Conservation (phyloP, 2,797 vertebrate genomes). For the Oreochromis grahami region DNA sequence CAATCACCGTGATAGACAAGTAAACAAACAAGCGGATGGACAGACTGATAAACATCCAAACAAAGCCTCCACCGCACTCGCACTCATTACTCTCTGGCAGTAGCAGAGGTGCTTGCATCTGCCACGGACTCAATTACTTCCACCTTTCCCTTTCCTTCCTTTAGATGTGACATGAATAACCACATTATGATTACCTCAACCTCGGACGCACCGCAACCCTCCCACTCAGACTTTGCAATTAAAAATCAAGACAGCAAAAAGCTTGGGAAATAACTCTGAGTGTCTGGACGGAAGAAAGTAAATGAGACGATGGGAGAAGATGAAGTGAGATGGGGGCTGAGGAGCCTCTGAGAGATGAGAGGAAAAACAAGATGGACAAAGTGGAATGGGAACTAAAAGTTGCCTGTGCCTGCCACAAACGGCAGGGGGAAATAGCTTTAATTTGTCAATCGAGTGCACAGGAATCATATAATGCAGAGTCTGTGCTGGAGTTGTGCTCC, state of each 20-base stretch:
- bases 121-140: slow-evolving; percentile 79
- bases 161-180: slow-evolving; percentile 81
- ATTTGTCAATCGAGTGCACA: neutral
- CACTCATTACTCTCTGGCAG: slow-evolving; percentile 36
- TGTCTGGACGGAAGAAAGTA: slow-evolving; percentile 6
- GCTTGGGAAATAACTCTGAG: slow-evolving; percentile 37
- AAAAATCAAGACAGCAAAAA: slow-evolving; percentile 72
- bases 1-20: neutral
- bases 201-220: slow-evolving; percentile 59
- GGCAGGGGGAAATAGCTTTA: neutral
- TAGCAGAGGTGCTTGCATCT: slow-evolving; percentile 64
- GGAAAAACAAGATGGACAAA: neutral
- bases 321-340: slow-evolving; percentile 2
- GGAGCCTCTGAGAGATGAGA: neutral
- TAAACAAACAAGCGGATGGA: neutral
- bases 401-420: neutral
- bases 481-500: neutral
- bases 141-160: slow-evolving; percentile 55
- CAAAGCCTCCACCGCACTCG: slow-evolving; percentile 14
- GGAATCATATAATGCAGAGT: neutral
- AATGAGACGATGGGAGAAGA: slow-evolving; percentile 13
- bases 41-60: slow-evolving; percentile 10
- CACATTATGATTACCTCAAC: slow-evolving; percentile 78
- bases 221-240: slow-evolving; percentile 76
- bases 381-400: neutral